Evolutionary conservation across 2,113 vertebrate genomes (phyloP), one percentile per base, ranked within the genome.

Genomic region (Seriola quinqueradiata): DNA sequence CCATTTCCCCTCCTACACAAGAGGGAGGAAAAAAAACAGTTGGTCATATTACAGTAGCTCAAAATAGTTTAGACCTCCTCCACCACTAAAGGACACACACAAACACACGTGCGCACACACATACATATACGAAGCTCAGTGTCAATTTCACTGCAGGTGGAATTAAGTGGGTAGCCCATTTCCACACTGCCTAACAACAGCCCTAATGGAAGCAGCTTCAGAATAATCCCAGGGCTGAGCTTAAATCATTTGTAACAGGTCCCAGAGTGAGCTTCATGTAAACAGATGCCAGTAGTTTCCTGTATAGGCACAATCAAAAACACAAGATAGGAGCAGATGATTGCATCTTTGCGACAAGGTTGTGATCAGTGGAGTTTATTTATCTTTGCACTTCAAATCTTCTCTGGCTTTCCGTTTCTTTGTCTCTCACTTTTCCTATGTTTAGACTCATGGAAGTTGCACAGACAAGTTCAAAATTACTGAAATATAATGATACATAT

Each of bases 31-130:
- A 59, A 76, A 68, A 81, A 84, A 59, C 77, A 68, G 68, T 82
- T 83, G 83, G 83, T 88, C 78, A 81, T 79, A 87, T 91, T 84
- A 85, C 69, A 60, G 78, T 66, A 84, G 92, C 88, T 87, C 40
- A n/a, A 82, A 90, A 86, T 85, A 84, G 84, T 86, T 88, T 79
- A 82, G 74, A 88, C 82, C 90, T 88, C 88, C 90, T 86, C 88
- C 90, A 83, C 76, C 52, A 74, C 64, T 25, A 52, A 76, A 13
- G 58, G 21, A 75, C 74, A 80, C 85, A 84, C 54, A 59, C 32
- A 60, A 57, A 64, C 65, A 75, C 55, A 63, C 46, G 60, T 28
- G 40, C 71, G 54, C 38, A 72, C 66, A 73, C 82, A 38, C 6
- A 36, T 36, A 36, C 40, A 42, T 42, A 42, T 42, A 42, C 40